Evolutionary conservation across 2,888 invertebrate species (phyloP).

Genomic region (Strigamia transsilvanica): DNA sequence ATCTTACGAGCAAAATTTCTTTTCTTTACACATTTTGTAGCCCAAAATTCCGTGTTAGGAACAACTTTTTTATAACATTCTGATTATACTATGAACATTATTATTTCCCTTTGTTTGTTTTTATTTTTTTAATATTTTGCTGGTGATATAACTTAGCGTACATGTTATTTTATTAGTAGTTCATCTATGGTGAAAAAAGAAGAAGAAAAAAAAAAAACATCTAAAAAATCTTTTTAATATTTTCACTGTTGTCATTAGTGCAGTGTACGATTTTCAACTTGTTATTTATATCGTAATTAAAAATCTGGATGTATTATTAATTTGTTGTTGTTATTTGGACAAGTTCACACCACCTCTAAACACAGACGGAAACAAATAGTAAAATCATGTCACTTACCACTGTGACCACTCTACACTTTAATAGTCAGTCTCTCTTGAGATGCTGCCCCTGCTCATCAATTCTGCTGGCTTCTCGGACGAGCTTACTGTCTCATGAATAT

Average conservation of each 20-base stretch:
- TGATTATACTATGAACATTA: background rate
- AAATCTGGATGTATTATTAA: background rate
- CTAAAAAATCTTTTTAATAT: constrained; percentile 11
- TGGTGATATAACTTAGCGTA: background rate
- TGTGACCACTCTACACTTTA: too few relatives aligned
- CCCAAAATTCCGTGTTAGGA: constrained; percentile 1
- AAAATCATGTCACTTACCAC: too few relatives aligned
- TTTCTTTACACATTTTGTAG: background rate
- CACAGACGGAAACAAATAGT: too few relatives aligned
- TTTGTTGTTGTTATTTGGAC: too few relatives aligned
- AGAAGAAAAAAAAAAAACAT: background rate
- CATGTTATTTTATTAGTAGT: background rate
- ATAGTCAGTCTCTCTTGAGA: too few relatives aligned
- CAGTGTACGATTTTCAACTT: background rate
- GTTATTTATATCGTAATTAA: constrained; percentile 10
- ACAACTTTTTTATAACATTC: background rate
- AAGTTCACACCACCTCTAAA: too few relatives aligned
- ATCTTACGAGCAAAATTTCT: background rate
- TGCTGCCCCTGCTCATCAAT: too few relatives aligned
- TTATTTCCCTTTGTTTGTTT: constrained; percentile 6
- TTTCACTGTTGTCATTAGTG: constrained; percentile 32
- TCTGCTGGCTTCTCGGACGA: too few relatives aligned
- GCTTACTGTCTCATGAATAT: too few relatives aligned
- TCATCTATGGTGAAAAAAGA: background rate
- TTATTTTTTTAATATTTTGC: background rate